Evolutionary conservation across 2,113 vertebrate genomes (phyloP), one percentile per base, ranked within the genome.

Genomic region (Pao palembangensis): DNA sequence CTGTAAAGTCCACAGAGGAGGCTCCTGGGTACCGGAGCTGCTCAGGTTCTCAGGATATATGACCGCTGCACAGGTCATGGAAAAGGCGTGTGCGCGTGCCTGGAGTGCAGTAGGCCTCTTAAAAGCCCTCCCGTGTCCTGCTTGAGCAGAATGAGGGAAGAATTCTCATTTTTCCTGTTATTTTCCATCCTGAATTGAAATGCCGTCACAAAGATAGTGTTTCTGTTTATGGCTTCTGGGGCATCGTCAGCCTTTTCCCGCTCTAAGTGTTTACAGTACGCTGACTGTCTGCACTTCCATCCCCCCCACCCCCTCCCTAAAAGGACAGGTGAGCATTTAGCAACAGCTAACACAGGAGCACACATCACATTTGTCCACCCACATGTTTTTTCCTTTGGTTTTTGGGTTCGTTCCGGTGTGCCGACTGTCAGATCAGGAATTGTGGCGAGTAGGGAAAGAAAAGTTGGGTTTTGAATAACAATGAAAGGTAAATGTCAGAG

Each of bases 211-310:
- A 8, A 38, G 34, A 38, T 38, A 31, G 2, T 6, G 34, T 38
- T 81, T 74, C 54, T 61, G 14, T 48, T 64, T 48, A n/a, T 69
- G 72, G 10, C 48, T 73, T 42, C 44, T 80, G 43, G 6, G 43
- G 43, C 76, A 69, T 58, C 48, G 66, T 82, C 82, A 82, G 75
- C 81, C 13, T 64, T 23, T 85, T 72, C 63, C 55, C 48, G 55
- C 55, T 48, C 17, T 28, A 20, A 44, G 50, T 42, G 53, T 82
- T 82, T 75, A 13, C 48, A 13, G 19, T 50, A 64, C 71, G 81
- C 79, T 87, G 79, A 83, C 61, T 56, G 25, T 21, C 38, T 71
- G 67, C 60, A 44, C 10, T 62, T 81, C 67, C 69, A 5, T 44
- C 43, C 34, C 34, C 34, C 34, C 10, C 34, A 6, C 10, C 8